Conservation (phyloP, 1,140 invertebrate genomes). For the Lepidurus couesii region DNA sequence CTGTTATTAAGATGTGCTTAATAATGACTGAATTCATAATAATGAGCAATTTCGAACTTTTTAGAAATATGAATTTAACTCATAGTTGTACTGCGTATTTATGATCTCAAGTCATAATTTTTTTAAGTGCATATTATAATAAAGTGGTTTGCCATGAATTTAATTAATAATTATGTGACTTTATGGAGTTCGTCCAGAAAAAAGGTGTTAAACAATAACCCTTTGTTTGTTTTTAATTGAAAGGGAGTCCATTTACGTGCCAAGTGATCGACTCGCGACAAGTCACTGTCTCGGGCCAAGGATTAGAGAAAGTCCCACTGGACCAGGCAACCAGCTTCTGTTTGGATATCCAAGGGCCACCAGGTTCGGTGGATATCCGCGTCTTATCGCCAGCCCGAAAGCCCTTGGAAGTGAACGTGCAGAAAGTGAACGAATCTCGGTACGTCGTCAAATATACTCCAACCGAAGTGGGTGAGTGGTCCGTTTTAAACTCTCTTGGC, state of each 20-base stretch:
- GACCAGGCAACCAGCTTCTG: slow-evolving; percentile 73
- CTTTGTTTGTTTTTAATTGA: neutral
- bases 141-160: too few species aligned
- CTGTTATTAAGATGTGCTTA: too few species aligned
- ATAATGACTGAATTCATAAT: too few species aligned
- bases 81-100: too few species aligned
- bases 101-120: too few species aligned
- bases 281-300: slow-evolving; percentile 69
- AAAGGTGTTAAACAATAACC: neutral
- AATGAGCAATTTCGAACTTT: too few species aligned
- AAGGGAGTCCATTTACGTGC: slow-evolving; percentile 65
- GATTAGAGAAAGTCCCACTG: slow-evolving; percentile 87
- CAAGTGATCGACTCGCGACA: slow-evolving; percentile 64
- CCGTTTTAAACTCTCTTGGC: neutral
- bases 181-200: neutral
- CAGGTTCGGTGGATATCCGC: slow-evolving; percentile 64
- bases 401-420: slow-evolving; percentile 37
- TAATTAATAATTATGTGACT: too few species aligned
- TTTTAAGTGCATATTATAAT: too few species aligned
- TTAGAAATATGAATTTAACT: too few species aligned
- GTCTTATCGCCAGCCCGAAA: slow-evolving; percentile 62
- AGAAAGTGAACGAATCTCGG: slow-evolving; percentile 42
- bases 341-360: slow-evolving; percentile 67
- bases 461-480: slow-evolving; percentile 67
- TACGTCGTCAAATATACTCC: slow-evolving; percentile 74